These are phyloP conservation scores for Karalla daura DNA, from an alignment of 2,797 vertebrate genomes.

Conservation along the genomic window DNA sequence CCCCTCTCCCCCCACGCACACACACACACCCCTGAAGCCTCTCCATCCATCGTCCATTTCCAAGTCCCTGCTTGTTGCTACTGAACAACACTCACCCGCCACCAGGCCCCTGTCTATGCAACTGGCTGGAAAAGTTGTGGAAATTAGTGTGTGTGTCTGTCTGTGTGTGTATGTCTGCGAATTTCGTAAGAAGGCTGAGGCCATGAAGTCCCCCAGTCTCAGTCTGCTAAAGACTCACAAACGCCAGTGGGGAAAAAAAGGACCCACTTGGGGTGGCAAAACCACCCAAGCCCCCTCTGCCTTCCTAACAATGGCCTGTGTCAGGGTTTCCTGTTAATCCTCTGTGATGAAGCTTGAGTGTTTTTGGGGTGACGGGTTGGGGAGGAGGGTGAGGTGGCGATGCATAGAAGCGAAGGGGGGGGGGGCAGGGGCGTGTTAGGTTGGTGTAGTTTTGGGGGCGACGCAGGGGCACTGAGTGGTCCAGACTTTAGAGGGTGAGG, in stretches of 20 bases:
- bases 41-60: conserved; percentile 44
- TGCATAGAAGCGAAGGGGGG: conserved; percentile 37
- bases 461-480: conserved; percentile 32
- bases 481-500: conserved; percentile 30
- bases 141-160: conserved; percentile 36
- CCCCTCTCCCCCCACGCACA: conserved; percentile 25
- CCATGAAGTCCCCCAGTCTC: conserved; percentile 57
- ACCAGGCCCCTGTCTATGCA: conserved; percentile 19
- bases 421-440: conserved; percentile 24
- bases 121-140: conserved; percentile 26
- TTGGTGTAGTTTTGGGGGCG: conserved; percentile 48
- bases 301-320: conserved; percentile 75
- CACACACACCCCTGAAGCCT: conserved; percentile 15
- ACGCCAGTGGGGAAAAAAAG: conserved; percentile 56
- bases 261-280: conserved; percentile 67
- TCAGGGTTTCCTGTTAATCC: conserved; percentile 83
- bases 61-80: conserved; percentile 35
- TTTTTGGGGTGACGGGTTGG: conserved; percentile 65
- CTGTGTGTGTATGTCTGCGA: conserved; percentile 40
- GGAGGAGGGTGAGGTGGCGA: conserved; percentile 58
- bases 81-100: conserved; percentile 40
- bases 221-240: conserved; percentile 65
- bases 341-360: conserved; percentile 78
- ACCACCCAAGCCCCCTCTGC: conserved; percentile 75
- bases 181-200: conserved; percentile 44